Evolutionary conservation across 2,113 vertebrate genomes (phyloP).

Genomic region (Isurus oxyrinchus): DNA sequence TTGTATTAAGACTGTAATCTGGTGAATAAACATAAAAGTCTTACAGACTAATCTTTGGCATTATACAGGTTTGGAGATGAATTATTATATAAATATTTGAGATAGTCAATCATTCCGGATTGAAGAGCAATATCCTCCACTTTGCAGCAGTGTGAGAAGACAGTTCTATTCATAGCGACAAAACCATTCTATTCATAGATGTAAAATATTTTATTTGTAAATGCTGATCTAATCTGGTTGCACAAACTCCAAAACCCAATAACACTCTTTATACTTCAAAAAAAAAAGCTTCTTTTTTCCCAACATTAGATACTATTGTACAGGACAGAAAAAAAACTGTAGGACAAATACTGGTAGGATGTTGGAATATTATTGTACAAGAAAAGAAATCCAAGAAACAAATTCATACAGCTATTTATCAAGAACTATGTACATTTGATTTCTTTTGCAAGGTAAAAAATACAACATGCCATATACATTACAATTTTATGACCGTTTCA

Average conservation of each 20-base stretch:
- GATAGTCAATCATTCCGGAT: background rate
- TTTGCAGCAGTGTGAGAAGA: background rate
- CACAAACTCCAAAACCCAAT: slow-evolving; percentile 94
- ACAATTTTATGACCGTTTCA: slow-evolving; percentile 79
- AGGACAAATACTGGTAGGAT: slow-evolving; percentile 96
- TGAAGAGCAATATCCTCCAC: background rate
- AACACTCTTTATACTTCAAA: slow-evolving; percentile 88
- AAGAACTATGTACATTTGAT: slow-evolving; percentile 99
- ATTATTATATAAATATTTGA: background rate
- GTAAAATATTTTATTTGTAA: slow-evolving; percentile 99
- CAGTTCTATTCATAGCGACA: background rate
- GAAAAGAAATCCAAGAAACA: slow-evolving; percentile 97
- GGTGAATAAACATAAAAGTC: background rate
- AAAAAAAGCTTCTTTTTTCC: slow-evolving; percentile 66
- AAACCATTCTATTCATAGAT: slow-evolving; percentile 54
- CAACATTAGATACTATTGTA: slow-evolving; percentile 85
- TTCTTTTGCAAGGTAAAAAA: slow-evolving; percentile 97
- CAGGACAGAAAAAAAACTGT: slow-evolving; percentile 74
- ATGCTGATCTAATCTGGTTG: slow-evolving; percentile 94
- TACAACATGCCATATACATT: slow-evolving; percentile 99
- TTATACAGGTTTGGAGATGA: background rate
- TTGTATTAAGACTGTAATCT: background rate
- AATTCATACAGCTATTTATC: slow-evolving; percentile 99
- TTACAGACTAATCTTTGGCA: background rate
- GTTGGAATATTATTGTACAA: slow-evolving; percentile 92